These are phyloP conservation scores for Seira ritae DNA, from an alignment of 2,888 invertebrate species.

Conservation along the genomic window DNA sequence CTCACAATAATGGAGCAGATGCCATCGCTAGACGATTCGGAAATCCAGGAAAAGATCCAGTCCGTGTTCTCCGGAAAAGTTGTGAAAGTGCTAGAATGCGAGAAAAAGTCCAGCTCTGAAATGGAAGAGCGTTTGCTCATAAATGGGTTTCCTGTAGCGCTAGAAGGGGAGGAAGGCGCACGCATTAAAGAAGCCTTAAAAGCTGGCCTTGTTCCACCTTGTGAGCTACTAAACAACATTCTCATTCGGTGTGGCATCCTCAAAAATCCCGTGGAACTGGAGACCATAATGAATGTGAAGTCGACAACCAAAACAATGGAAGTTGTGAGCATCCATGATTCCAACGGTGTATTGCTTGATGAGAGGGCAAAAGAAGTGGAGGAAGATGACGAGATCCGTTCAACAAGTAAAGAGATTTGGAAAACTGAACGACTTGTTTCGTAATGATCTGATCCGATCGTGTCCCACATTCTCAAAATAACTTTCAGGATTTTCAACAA, in stretches of 20 bases:
- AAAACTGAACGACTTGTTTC: constrained; percentile 57
- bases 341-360: constrained; percentile 82
- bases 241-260: constrained; percentile 80
- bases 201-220: constrained; percentile 80
- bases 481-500: too few species aligned
- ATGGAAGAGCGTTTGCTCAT: constrained; percentile 84
- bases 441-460: constrained; percentile 15
- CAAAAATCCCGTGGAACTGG: constrained; percentile 69
- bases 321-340: constrained; percentile 81
- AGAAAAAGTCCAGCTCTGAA: constrained; percentile 82
- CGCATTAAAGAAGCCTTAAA: constrained; percentile 83
- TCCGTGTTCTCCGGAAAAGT: constrained; percentile 83
- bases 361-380: constrained; percentile 83
- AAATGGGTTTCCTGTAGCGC: constrained; percentile 82
- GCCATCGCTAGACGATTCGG: constrained; percentile 80
- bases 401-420: constrained; percentile 74
- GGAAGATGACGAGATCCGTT: constrained; percentile 83
- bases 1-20: constrained; percentile 66
- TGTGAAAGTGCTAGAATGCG: constrained; percentile 84
- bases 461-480: too few species aligned
- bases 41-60: constrained; percentile 85
- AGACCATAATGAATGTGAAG: constrained; percentile 79
- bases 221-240: constrained; percentile 83
- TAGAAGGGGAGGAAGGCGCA: constrained; percentile 82
- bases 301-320: constrained; percentile 84